Conservation (phyloP, 1,140 invertebrate genomes). For the Heliconius eleuchia region DNA sequence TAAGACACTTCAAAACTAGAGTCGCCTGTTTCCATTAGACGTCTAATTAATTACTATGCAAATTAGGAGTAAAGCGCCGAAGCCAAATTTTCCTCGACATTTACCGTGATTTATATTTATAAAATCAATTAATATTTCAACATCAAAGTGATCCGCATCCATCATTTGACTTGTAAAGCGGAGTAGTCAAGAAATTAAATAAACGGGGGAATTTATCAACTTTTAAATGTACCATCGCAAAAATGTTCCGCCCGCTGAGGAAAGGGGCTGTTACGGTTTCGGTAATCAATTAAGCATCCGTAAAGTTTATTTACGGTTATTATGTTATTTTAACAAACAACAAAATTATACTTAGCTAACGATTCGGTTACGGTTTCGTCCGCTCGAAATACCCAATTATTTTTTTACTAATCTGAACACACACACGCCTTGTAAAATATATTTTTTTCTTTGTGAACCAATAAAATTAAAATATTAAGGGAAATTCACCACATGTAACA, state of each 20-base stretch:
- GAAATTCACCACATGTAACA: no score
- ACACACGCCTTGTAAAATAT: no score
- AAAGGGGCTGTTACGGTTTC: constrained; percentile 33
- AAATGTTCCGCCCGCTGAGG: constrained; percentile 33
- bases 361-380: no score
- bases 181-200: constrained; percentile 48
- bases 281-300: constrained; percentile 38
- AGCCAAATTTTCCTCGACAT: constrained; percentile 46
- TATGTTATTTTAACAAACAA: constrained; percentile 20
- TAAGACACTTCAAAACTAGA: constrained; percentile 19
- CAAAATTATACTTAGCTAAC: no score
- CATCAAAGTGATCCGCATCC: constrained; percentile 61
- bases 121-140: constrained; percentile 68
- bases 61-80: constrained; percentile 46
- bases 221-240: constrained; percentile 43
- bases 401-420: no score
- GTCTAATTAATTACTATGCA: constrained; percentile 51
- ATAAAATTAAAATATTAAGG: no score
- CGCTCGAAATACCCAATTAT: no score
- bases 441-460: no score
- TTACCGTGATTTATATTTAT: constrained; percentile 55
- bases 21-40: constrained; percentile 28
- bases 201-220: constrained; percentile 34
- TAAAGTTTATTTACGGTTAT: constrained; percentile 38
- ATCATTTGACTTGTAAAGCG: constrained; percentile 56